Conservation (phyloP, 2,113 vertebrate genomes). For the Tautogolabrus adspersus region DNA sequence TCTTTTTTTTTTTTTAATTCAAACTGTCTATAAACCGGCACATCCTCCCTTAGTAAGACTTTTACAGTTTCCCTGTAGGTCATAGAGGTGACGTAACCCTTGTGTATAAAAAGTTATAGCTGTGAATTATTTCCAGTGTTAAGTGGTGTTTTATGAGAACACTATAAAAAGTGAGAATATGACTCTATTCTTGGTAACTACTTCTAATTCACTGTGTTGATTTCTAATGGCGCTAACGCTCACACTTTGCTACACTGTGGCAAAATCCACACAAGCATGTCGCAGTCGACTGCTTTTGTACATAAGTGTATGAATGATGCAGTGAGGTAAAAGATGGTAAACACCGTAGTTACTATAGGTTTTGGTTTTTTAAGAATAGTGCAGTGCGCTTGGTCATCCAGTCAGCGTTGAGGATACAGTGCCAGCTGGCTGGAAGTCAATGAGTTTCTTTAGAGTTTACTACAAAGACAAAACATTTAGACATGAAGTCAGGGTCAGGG, state of each 20-base stretch:
- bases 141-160: constrained; percentile 28
- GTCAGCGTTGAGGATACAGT: constrained; percentile 63
- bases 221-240: constrained; percentile 16
- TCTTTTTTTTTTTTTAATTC: constrained; percentile 8
- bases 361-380: constrained; percentile 75
- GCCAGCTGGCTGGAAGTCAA: constrained; percentile 66
- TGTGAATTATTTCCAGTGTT: constrained; percentile 24
- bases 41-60: constrained; percentile 38
- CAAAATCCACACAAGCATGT: constrained; percentile 43
- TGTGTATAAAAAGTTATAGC: constrained; percentile 47
- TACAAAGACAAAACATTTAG: constrained; percentile 70
- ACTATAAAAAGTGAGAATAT: constrained; percentile 53
- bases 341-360: constrained; percentile 57
- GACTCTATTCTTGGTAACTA: constrained; percentile 49
- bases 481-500: constrained; percentile 68
- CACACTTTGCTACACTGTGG: constrained; percentile 50
- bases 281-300: constrained; percentile 36
- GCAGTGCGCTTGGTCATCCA: constrained; percentile 59
- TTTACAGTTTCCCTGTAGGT: constrained; percentile 40
- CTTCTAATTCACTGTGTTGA: constrained; percentile 33
- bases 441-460: constrained; percentile 58
- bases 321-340: constrained; percentile 72
- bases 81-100: constrained; percentile 32
- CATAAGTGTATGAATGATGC: constrained; percentile 55
- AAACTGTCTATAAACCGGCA: constrained; percentile 47